phyloP scores from a whole-genome alignment of 2,888 invertebrate species.

The Matsumyia berberina region DNA sequence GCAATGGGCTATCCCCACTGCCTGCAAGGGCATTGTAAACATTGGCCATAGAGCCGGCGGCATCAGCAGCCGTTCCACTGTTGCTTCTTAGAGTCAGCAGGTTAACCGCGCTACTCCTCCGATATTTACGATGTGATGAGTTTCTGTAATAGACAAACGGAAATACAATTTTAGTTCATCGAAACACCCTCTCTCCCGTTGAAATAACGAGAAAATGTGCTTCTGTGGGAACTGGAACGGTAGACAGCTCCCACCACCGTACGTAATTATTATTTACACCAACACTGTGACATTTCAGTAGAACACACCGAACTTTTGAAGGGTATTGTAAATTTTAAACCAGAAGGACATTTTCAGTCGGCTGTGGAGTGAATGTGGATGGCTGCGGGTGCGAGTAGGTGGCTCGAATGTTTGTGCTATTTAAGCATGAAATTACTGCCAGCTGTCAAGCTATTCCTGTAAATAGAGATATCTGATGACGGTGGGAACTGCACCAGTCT shows the following conservation, averaged over 20 bases:
- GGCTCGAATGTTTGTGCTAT: slow-evolving; percentile 38
- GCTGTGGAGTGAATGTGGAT: not conserved
- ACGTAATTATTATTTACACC: slow-evolving; percentile 6
- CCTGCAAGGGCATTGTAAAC: slow-evolving; percentile 66
- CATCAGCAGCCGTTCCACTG: slow-evolving; percentile 82
- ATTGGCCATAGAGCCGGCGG: slow-evolving; percentile 78
- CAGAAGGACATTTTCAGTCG: slow-evolving; percentile 13
- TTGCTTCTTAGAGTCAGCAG: slow-evolving; percentile 76
- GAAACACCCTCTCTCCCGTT: not conserved
- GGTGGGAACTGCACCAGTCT: slow-evolving; percentile 34
- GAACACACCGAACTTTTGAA: slow-evolving; percentile 20
- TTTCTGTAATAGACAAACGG: slow-evolving; percentile 79
- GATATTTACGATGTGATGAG: slow-evolving; percentile 82
- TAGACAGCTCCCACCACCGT: slow-evolving; percentile 1
- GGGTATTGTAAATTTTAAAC: slow-evolving; percentile 53
- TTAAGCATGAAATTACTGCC: slow-evolving; percentile 43
- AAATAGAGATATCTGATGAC: slow-evolving; percentile 53
- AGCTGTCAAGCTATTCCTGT: slow-evolving; percentile 48
- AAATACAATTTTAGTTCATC: slow-evolving; percentile 32
- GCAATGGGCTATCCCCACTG: slow-evolving; percentile 40
- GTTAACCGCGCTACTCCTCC: slow-evolving; percentile 78
- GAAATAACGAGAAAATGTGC: slow-evolving; percentile 1
- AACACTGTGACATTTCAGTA: slow-evolving; percentile 11
- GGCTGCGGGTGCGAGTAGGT: not conserved
- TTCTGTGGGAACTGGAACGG: slow-evolving; percentile 8